Evolutionary conservation across 2,797 vertebrate species (phyloP), one percentile per base, ranked within the genome.

Genomic region (Smutsia temminckii): DNA sequence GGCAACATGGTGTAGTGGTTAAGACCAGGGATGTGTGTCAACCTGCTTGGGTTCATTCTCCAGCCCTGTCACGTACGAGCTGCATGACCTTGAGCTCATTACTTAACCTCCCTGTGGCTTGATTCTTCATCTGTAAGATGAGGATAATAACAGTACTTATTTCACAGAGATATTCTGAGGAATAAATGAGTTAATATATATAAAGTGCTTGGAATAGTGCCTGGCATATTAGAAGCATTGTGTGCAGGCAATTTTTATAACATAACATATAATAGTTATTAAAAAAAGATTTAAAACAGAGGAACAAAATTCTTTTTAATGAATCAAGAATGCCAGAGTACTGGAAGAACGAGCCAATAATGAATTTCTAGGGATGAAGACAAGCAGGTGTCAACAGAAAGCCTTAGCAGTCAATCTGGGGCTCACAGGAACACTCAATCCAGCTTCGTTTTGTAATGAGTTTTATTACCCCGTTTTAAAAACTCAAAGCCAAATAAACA

Each of bases 401-500:
- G 34, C 34, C 79, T 69, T 75, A 27, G 64, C 32, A 94, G 53
- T 78, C 92, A 93, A 17, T 12, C 16, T 55, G 61, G 66, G 88
- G 72, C 23, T 88, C 6, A 18, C 32, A 91, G 21, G 5, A 16
- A 6, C 16, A 55, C 83, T 46, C 55, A 93, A 10, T 23, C 69
- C 4, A 61, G 42, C 63, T 21, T 40, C 71, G 49, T 53, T 11
- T n/a, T n/a, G 27, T 37, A 49, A 93, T 14, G 37, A 3, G 42
- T 66, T 91, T 85, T 40, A 72, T 32, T 74, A 91, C 3, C 3
- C 11, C 20, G 16, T 23, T 34, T 91, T 61, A 89, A 78, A 89
- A 96, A 79, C 66, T 55, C 55, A 91, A 64, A 79, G 93, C 14
- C 59, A 78, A 92, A 83, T 93, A 96, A 85, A 68, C n/a, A 85